These are phyloP conservation scores for Malacosoma neustria DNA, from an alignment of 2,888 invertebrate species.

Conservation along the genomic window DNA sequence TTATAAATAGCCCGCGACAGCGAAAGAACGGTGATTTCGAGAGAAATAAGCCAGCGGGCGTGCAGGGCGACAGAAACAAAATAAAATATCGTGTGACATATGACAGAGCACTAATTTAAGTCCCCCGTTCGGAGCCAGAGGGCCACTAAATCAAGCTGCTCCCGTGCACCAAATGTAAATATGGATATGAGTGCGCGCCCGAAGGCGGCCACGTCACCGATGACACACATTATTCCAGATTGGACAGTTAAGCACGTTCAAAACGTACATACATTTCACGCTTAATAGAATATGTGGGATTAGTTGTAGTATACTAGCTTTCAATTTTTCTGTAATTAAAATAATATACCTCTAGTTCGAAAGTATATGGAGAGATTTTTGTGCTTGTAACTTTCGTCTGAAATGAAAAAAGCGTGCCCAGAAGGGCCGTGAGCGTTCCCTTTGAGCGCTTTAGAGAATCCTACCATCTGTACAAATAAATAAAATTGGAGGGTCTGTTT, in stretches of 20 bases:
- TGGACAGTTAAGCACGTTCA: background rate
- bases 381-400: constrained; percentile 20
- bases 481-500: too few relatives aligned
- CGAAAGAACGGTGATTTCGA: constrained; percentile 49
- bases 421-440: constrained; percentile 26
- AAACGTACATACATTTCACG: background rate
- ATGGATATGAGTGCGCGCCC: constrained; percentile 47
- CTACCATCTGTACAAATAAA: too few relatives aligned
- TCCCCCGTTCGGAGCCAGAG: constrained; percentile 43
- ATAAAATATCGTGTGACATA: constrained; percentile 63
- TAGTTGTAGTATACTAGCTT: too few relatives aligned
- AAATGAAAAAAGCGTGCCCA: constrained; percentile 33
- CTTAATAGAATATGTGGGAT: background rate
- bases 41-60: constrained; percentile 41
- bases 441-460: too few relatives aligned
- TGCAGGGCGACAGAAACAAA: constrained; percentile 37
- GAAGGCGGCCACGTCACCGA: constrained; percentile 44
- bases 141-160: constrained; percentile 63
- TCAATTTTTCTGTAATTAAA: too few relatives aligned
- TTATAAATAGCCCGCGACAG: constrained; percentile 61
- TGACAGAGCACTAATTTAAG: constrained; percentile 63
- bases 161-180: constrained; percentile 58
- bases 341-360: too few relatives aligned
- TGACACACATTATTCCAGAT: background rate
- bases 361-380: constrained; percentile 14